These are phyloP conservation scores for Ochropleura leucogaster DNA, from an alignment of 2,888 invertebrate genomes.

Conservation along the genomic window DNA sequence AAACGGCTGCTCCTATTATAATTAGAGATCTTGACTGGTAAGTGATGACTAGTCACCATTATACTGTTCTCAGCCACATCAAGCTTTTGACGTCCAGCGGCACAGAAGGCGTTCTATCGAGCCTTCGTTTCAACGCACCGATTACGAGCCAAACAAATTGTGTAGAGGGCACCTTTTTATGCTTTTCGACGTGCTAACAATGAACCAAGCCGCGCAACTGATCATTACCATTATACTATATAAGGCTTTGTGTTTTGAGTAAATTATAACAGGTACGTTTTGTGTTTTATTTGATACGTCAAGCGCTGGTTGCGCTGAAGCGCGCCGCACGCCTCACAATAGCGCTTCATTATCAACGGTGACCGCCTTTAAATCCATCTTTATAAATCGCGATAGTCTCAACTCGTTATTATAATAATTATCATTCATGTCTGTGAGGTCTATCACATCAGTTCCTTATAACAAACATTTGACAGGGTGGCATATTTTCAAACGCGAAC, in stretches of 20 bases:
- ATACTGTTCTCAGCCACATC: conserved; percentile 81
- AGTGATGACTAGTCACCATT: conserved; percentile 87
- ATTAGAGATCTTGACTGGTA: conserved; percentile 84
- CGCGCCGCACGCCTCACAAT: conserved; percentile 78
- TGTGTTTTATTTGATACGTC: conserved; percentile 85
- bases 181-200: conserved; percentile 88
- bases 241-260: conserved; percentile 91
- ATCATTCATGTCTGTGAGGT: conserved; percentile 66
- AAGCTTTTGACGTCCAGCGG: conserved; percentile 77
- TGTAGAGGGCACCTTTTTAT: conserved; percentile 86
- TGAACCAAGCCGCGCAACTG: conserved; percentile 86
- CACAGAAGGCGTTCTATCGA: conserved; percentile 78
- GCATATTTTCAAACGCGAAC: conserved; percentile 73
- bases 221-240: conserved; percentile 89
- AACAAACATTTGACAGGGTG: conserved; percentile 72
- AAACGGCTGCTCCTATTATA: conserved; percentile 81
- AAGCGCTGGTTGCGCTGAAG: conserved; percentile 73
- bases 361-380: conserved; percentile 83
- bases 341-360: conserved; percentile 87
- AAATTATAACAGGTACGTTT: conserved; percentile 89
- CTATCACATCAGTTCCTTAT: conserved; percentile 68
- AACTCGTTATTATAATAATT: conserved; percentile 75
- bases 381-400: conserved; percentile 77
- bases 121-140: conserved; percentile 79
- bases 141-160: conserved; percentile 88